Base-by-base conservation (phyloP, 2,113 vertebrate genomes). In the Raja brachyura region DNA sequence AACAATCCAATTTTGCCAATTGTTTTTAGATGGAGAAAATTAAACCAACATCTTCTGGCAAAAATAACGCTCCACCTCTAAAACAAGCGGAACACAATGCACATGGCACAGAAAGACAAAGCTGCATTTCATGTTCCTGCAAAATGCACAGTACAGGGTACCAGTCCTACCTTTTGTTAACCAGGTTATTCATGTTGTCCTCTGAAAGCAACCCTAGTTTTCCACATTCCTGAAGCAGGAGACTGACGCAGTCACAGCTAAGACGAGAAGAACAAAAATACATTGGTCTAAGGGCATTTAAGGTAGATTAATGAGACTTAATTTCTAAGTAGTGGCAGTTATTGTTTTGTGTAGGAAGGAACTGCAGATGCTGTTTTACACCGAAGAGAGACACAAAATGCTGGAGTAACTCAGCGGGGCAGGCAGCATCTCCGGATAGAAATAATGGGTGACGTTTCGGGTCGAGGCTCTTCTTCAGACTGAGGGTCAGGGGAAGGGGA, bases 151-250 rank as follows among this genome's bases (percentile, higher is more conserved):
- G 76, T 11, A 75, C 4, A 20, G 22, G 11, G 5, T 3, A 18
- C 59, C 48, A 66, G 90, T 54, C 93, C 20, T 97, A 99, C 99
- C 99, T 96, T 96, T 99, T 98, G 39, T 96, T 95, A 0, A 97
- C 96, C 61, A 99, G 98, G 95, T 94, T 97, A 93, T 94, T 93
- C 22, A 97, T 97, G 93, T 97, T 97, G 88, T 96, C 93, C 66
- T 99, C 98, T 0, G 98, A 98, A 31, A 99, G 97, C 94, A 99
- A 96, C 0, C 97, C 97, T 25, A 99, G 97, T 95, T 99, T 99
- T 95, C 97, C 97, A 73, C 99, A 99, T 95, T 99, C 99, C 93
- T 98, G 98, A 20, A 99, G 96, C 0, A 99, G 96, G 94, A 98
- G 97, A 93, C 96, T 97, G 8, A 97, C 97, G 93, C 98, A 99